Evolutionary conservation across 2,888 invertebrate species (phyloP).

Genomic region (Diachrysia chrysitis): DNA sequence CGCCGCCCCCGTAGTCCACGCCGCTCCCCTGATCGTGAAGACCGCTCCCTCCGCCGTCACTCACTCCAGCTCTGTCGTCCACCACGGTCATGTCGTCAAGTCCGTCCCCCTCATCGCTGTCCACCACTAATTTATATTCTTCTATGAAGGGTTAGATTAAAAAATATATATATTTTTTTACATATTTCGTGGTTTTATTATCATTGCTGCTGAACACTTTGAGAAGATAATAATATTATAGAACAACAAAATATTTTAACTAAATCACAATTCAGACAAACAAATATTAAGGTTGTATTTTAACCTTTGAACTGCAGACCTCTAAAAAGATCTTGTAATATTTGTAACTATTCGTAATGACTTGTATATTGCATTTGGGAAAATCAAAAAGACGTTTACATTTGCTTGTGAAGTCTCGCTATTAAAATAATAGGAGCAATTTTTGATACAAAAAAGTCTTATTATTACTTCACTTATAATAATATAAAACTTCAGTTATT

Average conservation of each 20-base stretch:
- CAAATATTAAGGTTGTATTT: constrained; percentile 3
- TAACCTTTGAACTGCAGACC: constrained; percentile 4
- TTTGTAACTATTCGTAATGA: background rate
- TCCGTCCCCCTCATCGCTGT: constrained; percentile 78
- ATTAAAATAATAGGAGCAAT: background rate
- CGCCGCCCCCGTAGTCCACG: constrained; percentile 71
- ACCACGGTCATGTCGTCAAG: constrained; percentile 78
- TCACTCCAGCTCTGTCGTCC: constrained; percentile 82
- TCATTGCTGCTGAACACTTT: background rate
- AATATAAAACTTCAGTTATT: background rate
- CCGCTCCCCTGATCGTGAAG: constrained; percentile 76
- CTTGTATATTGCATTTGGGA: constrained; percentile 1
- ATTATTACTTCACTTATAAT: background rate
- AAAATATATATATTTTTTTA: constrained; percentile 39
- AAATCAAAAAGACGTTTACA: background rate
- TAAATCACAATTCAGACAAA: background rate
- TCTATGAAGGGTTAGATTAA: constrained; percentile 43
- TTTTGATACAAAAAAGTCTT: background rate
- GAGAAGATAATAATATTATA: background rate
- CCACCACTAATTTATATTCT: constrained; percentile 70
- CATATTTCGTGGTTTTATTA: constrained; percentile 25
- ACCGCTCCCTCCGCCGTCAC: constrained; percentile 80
- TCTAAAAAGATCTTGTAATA: background rate
- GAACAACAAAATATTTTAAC: background rate
- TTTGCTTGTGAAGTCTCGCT: background rate